Base-by-base conservation (phyloP, 2,888 invertebrate genomes). In the Seira musarum region DNA sequence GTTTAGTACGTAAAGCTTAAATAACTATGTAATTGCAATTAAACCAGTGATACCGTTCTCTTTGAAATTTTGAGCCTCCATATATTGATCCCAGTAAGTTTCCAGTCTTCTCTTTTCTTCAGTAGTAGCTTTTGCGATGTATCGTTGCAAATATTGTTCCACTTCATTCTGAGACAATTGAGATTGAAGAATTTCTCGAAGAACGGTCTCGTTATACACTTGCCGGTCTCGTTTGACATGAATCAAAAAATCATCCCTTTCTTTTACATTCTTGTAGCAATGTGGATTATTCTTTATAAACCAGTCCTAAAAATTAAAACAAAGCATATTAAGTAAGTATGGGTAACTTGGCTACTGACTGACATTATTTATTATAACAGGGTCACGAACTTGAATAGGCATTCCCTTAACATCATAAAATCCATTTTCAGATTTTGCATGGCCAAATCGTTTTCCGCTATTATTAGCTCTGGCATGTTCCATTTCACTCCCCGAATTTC, bases 201-300 rank as follows among this genome's bases (percentile, higher is more conserved):
- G 25, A 8, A 74, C 8, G 15, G 57, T 66, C 3, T 22, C 75
- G n/a, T 63, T 68, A n/a, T 63, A 13, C n/a, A 61, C 63, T 46
- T 68, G 24, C 0, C 75, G 60, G 17, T 67, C 63, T 22, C 61
- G 19, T 49, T 68, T 67, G n/a, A 67, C n/a, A 1, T 30, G 3
- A 10, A 68, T 17, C 0, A 75, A 10, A n/a, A 75, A 46, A 17
- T 75, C 49, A 46, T 75, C 75, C 21, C 75, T 60, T 19, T 68
- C 63, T 21, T 75, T 75, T 17, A 75, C 46, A 35, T 24, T 75
- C 1, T 75, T 17, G 49, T 75, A 75, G 17, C 60, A 63, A 3
- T 63, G 68, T n/a, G 67, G 67, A n/a, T 75, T 68, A 19, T 30
- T 60, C 21, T 75, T 67, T 22, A 22, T 61, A 13, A 75, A 21